Evolutionary conservation across 2,797 vertebrate genomes (phyloP).

Genomic region (Lutjanus argentimaculatus): DNA sequence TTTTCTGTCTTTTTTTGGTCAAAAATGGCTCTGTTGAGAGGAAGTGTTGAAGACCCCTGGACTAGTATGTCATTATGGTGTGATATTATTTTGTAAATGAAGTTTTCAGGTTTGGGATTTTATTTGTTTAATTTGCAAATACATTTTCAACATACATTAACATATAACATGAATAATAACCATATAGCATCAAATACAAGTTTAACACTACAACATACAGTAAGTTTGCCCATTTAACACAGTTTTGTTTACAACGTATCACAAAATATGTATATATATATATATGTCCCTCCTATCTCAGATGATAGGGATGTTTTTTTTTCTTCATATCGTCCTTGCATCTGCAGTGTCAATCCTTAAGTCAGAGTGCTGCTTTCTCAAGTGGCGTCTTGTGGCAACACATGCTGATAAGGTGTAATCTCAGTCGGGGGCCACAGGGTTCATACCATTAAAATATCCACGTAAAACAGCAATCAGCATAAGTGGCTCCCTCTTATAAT

Average conservation of each 20-base stretch:
- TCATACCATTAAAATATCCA: slow-evolving; percentile 17
- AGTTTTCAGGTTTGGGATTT: too few species aligned
- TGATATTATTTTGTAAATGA: too few species aligned
- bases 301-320: not conserved
- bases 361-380: not conserved
- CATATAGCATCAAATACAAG: too few species aligned
- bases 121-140: too few species aligned
- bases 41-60: too few species aligned
- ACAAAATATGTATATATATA: too few species aligned
- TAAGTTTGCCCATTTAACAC: not conserved
- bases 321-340: not conserved
- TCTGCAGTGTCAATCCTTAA: not conserved
- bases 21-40: too few species aligned
- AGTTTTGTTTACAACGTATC: not conserved
- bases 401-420: not conserved
- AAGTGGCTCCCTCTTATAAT: slow-evolving; percentile 42
- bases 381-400: not conserved
- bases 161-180: too few species aligned
- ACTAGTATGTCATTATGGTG: too few species aligned
- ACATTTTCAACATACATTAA: too few species aligned
- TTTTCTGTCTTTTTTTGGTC: too few species aligned
- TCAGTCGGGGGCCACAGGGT: not conserved
- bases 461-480: slow-evolving; percentile 26
- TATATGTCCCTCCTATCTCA: not conserved
- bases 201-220: not conserved